These are phyloP conservation scores for Chamaetylas fuelleborni DNA, from an alignment of 2,113 vertebrate genomes.

Conservation along the genomic window DNA sequence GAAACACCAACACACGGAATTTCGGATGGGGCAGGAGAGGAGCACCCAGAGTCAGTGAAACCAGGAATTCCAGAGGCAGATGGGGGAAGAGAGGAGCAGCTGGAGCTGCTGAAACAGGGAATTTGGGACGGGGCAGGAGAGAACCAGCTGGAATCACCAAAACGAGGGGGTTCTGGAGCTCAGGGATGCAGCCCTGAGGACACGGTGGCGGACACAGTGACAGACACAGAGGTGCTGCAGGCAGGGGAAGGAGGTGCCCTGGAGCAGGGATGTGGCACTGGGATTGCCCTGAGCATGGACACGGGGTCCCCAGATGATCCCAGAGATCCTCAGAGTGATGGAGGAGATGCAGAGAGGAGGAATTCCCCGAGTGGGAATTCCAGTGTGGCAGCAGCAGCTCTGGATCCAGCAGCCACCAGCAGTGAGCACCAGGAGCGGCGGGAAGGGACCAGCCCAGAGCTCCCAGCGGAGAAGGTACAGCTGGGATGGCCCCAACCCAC, in stretches of 20 bases:
- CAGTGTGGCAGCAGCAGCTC: rapidly evolving
- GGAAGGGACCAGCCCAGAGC: not conserved
- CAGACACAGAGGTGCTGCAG: no score
- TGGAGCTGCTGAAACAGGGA: not conserved
- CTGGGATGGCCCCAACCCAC: not conserved
- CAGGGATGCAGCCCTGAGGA: not conserved
- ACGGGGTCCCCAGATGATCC: rapidly evolving
- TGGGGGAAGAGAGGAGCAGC: not conserved
- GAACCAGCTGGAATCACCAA: not conserved
- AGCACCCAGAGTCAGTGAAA: not conserved
- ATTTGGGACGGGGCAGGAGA: not conserved
- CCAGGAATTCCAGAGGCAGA: not conserved
- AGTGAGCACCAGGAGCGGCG: rapidly evolving
- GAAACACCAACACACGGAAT: not conserved
- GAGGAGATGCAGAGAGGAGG: not conserved
- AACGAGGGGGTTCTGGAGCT: not conserved
- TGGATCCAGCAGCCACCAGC: not conserved
- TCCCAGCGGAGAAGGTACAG: not conserved
- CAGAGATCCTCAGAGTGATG: rapidly evolving
- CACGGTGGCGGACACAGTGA: no score
- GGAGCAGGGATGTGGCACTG: not conserved
- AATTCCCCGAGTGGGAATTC: not conserved
- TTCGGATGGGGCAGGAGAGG: not conserved
- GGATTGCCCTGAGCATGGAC: not conserved
- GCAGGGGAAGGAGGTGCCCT: no score